Conservation (phyloP, 2,113 vertebrate genomes). For the Dasypus novemcinctus region DNA sequence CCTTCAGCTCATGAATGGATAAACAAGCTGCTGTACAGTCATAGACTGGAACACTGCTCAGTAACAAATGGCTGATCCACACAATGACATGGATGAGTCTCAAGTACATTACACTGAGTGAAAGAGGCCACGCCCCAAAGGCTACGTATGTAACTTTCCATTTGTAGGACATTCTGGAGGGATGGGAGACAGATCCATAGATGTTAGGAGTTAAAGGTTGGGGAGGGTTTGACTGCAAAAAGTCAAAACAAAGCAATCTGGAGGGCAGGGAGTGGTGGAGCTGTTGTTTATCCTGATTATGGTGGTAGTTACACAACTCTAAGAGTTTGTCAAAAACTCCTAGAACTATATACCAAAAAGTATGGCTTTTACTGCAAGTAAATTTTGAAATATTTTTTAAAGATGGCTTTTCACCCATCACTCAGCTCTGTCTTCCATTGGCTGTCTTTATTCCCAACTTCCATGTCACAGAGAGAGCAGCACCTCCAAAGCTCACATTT, state of each 20-base stretch:
- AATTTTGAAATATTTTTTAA: too few relatives aligned
- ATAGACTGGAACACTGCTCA: rapidly evolving
- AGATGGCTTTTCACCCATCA: background rate
- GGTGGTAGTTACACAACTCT: rapidly evolving
- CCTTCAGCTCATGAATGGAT: rapidly evolving
- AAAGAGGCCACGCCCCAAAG: background rate
- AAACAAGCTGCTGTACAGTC: rapidly evolving
- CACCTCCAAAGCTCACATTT: rapidly evolving
- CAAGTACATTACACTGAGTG: rapidly evolving
- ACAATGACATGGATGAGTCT: rapidly evolving
- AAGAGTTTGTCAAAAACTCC: too few relatives aligned
- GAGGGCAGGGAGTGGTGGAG: too few relatives aligned
- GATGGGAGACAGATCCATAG: background rate
- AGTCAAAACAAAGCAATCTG: too few relatives aligned
- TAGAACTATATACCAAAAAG: background rate
- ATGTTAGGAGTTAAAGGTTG: too few relatives aligned
- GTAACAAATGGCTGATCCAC: rapidly evolving
- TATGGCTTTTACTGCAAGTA: too few relatives aligned
- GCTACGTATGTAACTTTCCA: rapidly evolving
- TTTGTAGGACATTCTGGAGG: too few relatives aligned
- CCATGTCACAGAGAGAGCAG: rapidly evolving
- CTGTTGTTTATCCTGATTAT: rapidly evolving
- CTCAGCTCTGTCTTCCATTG: background rate
- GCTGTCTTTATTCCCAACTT: background rate
- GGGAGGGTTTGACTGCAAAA: background rate